Percentiles rank a stretch among this genome's conserved stretches.
Conservation (phyloP, 2,888 invertebrate species). For the Agonum fuliginosum region DNA sequence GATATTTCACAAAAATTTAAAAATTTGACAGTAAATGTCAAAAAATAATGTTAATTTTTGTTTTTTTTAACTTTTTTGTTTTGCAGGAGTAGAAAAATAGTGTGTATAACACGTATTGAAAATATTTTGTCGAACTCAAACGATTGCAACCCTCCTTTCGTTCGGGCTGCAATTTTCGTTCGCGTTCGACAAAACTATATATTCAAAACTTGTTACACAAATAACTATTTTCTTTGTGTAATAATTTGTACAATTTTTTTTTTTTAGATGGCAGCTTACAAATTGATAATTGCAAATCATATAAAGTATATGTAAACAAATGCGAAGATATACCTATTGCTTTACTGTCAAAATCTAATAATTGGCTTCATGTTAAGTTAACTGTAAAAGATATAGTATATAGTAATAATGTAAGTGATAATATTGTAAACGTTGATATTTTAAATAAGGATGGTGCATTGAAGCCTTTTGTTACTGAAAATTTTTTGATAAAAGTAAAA, state of each 20-base stretch:
- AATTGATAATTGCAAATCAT: slow-evolving; percentile 10
- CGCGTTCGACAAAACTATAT: too few species aligned
- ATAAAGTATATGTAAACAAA: slow-evolving; percentile 19
- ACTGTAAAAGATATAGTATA: slow-evolving; percentile 9
- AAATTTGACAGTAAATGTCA: too few species aligned
- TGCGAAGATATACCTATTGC: slow-evolving; percentile 1
- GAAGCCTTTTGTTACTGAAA: slow-evolving; percentile 33
- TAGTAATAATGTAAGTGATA: not conserved
- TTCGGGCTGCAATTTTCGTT: too few species aligned
- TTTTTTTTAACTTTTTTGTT: too few species aligned
- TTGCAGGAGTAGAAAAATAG: too few species aligned
- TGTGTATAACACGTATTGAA: too few species aligned
- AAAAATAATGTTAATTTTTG: too few species aligned
- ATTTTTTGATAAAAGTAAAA: slow-evolving; percentile 10
- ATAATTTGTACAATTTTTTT: not conserved
- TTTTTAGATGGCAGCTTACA: slow-evolving; percentile 7
- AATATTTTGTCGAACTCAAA: too few species aligned
- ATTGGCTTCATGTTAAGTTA: slow-evolving; percentile 45
- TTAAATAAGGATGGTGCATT: slow-evolving; percentile 32
- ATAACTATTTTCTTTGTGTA: not conserved
- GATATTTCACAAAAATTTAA: too few species aligned
- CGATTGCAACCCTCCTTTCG: too few species aligned
- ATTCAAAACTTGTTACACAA: not conserved
- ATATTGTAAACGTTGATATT: slow-evolving; percentile 2
- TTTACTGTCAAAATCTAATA: slow-evolving; percentile 20